Percentiles rank a stretch among this genome's conserved stretches.
Conservation (phyloP, 2,888 invertebrate genomes). For the Gnatocerus cornutus region DNA sequence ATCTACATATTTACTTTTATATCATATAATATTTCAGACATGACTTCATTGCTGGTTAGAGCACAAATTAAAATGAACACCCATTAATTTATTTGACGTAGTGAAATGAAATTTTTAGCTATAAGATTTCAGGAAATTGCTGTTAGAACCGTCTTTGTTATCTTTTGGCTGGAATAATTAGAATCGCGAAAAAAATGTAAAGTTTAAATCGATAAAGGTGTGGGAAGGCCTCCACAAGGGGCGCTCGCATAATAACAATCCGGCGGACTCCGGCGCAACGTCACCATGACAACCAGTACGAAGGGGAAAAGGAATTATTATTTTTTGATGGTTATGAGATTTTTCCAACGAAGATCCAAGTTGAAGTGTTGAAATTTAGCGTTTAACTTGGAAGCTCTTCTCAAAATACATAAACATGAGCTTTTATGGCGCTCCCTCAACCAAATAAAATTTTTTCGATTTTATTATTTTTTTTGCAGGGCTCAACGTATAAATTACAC, state of each 20-base stretch:
- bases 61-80: no score
- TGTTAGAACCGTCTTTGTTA: no score
- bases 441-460: slow-evolving; percentile 18
- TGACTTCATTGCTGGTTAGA: no score
- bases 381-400: slow-evolving; percentile 61
- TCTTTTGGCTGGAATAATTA: not conserved
- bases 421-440: slow-evolving; percentile 30
- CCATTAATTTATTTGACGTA: no score
- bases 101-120: no score
- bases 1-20: no score
- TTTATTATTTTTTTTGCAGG: slow-evolving; percentile 26
- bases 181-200: slow-evolving; percentile 40
- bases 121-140: no score
- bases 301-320: slow-evolving; percentile 68
- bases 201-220: slow-evolving; percentile 46
- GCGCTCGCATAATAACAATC: slow-evolving; percentile 58
- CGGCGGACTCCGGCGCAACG: slow-evolving; percentile 53
- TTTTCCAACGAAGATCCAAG: slow-evolving; percentile 60
- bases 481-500: slow-evolving; percentile 31
- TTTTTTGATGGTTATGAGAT: slow-evolving; percentile 70
- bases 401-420: slow-evolving; percentile 53
- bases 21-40: no score
- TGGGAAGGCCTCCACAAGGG: slow-evolving; percentile 40
- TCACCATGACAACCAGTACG: slow-evolving; percentile 60
- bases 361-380: slow-evolving; percentile 61